Evolutionary conservation across 2,113 vertebrate species (phyloP).

Genomic region (Gadus macrocephalus): DNA sequence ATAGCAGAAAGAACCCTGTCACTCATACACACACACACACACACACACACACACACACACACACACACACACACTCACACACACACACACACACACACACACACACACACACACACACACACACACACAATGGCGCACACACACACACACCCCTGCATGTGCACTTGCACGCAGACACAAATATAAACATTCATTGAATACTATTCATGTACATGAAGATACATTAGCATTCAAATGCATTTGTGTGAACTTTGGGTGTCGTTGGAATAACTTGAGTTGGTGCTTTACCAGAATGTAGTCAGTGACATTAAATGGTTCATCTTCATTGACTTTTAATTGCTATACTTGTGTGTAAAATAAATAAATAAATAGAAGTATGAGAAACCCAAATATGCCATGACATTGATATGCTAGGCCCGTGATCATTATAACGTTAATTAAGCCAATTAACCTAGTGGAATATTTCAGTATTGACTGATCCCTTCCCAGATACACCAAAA

Average conservation of each 20-base stretch:
- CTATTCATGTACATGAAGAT: not conserved
- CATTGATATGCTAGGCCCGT: constrained; percentile 50
- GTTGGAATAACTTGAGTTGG: too few relatives aligned
- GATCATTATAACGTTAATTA: constrained; percentile 61
- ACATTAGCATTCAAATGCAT: not conserved
- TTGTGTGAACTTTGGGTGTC: not conserved
- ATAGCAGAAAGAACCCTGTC: constrained; percentile 22
- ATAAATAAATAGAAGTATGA: constrained; percentile 13
- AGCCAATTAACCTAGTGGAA: constrained; percentile 65
- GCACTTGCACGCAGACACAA: constrained; percentile 7
- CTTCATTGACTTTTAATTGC: constrained; percentile 4
- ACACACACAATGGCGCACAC: not conserved
- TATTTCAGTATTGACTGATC: constrained; percentile 55
- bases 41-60: constrained; percentile 7
- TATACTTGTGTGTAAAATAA: constrained; percentile 1
- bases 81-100: constrained; percentile 1
- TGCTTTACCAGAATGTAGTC: not conserved
- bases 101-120: constrained; percentile 5
- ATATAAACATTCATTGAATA: constrained; percentile 10
- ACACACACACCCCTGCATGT: not conserved
- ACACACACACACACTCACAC: not conserved
- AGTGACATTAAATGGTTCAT: not conserved
- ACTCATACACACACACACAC: constrained; percentile 23
- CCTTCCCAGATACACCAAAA: constrained; percentile 67
- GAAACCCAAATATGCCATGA: constrained; percentile 31